A percentile compares a stretch with the other conserved stretches of the same genome.
These are phyloP conservation scores for Thunnus albacares DNA, from an alignment of 2,797 vertebrate species.

Conservation along the genomic window DNA sequence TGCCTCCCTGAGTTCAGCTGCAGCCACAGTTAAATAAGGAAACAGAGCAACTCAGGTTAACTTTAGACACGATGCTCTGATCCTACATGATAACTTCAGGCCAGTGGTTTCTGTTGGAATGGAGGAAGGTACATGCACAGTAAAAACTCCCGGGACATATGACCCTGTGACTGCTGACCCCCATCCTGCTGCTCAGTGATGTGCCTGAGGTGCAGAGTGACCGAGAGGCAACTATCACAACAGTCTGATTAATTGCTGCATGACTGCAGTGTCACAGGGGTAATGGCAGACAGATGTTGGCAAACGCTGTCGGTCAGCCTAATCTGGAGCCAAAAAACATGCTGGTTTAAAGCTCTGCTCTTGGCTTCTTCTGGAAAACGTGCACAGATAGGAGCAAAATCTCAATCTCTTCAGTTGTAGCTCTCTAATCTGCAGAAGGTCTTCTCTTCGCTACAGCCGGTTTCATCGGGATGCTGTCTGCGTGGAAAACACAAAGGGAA, in stretches of 20 bases:
- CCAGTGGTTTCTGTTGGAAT: constrained; percentile 11
- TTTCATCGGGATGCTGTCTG: constrained; percentile 59
- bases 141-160: constrained; percentile 32
- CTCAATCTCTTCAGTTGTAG: constrained; percentile 54
- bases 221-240: constrained; percentile 55
- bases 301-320: constrained; percentile 59
- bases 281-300: constrained; percentile 80
- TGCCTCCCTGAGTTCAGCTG: not conserved
- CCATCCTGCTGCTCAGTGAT: constrained; percentile 44
- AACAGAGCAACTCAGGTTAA: constrained; percentile 4
- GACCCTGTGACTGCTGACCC: constrained; percentile 48
- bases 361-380: constrained; percentile 37
- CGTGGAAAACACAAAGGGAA: constrained; percentile 46
- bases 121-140: not conserved
- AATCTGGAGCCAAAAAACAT: constrained; percentile 73
- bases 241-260: constrained; percentile 73
- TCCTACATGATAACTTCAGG: constrained; percentile 19
- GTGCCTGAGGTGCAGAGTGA: constrained; percentile 61
- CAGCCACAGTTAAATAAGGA: constrained; percentile 1
- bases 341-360: constrained; percentile 56
- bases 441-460: constrained; percentile 25
- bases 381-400: constrained; percentile 35
- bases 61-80: not conserved
- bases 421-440: constrained; percentile 65
- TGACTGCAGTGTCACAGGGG: constrained; percentile 67